These are phyloP conservation scores for Lamellibrachia columna DNA, from an alignment of 2,888 invertebrate genomes.

Conservation along the genomic window DNA sequence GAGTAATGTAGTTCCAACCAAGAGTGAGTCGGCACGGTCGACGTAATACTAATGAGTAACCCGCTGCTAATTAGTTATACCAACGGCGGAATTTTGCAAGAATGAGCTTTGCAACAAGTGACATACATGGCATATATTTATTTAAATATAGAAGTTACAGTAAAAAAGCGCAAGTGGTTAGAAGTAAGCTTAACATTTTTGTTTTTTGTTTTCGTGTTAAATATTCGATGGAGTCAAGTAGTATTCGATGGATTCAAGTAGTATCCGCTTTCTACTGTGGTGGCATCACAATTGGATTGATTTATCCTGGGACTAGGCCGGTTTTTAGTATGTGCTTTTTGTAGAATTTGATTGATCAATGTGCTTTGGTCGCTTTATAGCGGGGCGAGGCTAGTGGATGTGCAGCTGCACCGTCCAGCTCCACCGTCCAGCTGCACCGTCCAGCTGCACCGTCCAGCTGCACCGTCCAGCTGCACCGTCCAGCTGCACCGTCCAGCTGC, in stretches of 20 bases:
- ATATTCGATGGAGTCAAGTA: not conserved
- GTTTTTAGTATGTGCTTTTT: not conserved
- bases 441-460: too few relatives aligned
- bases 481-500: too few relatives aligned
- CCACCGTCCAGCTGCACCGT: too few relatives aligned
- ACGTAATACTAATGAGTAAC: not conserved
- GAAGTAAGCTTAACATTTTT: too few relatives aligned
- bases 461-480: too few relatives aligned
- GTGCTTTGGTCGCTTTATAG: not conserved
- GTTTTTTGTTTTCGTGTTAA: not conserved
- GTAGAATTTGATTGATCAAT: not conserved
- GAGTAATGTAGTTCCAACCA: not conserved
- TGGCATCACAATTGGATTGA: not conserved
- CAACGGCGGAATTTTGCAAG: not conserved
- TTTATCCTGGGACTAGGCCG: not conserved
- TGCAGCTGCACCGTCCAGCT: too few relatives aligned
- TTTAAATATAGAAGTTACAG: not conserved
- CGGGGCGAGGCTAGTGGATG: too few relatives aligned
- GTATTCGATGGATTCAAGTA: not conserved
- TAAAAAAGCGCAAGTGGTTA: not conserved
- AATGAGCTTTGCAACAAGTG: not conserved
- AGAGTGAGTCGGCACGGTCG: not conserved
- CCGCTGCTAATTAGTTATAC: not conserved
- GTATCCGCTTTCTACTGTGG: not conserved
- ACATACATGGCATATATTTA: not conserved